These are phyloP conservation scores for Aegypius monachus DNA, from an alignment of 2,113 vertebrate genomes.

Conservation along the genomic window DNA sequence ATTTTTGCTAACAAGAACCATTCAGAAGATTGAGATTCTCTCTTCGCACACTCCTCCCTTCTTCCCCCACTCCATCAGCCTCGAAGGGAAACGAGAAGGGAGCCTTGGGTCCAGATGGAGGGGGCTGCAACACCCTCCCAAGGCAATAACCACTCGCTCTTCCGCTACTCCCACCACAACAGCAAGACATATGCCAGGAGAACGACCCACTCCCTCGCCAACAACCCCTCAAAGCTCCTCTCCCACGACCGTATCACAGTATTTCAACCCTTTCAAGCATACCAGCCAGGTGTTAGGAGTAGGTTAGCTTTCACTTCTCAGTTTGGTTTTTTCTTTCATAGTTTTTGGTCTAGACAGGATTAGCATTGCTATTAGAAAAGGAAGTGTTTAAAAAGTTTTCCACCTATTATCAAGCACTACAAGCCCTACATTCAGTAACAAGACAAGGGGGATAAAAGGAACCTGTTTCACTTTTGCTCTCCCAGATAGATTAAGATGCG, in stretches of 20 bases:
- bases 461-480: conserved; percentile 54
- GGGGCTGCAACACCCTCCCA: not conserved
- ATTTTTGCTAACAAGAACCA: no score
- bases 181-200: not conserved
- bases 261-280: conserved; percentile 31
- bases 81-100: not conserved
- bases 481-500: conserved; percentile 54
- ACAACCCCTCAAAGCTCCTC: not conserved
- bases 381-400: conserved; percentile 66
- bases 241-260: conserved; percentile 29
- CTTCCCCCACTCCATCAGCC: not conserved
- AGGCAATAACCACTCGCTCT: not conserved
- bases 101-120: not conserved
- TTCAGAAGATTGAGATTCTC: no score
- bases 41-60: not conserved
- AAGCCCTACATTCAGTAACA: conserved; percentile 85
- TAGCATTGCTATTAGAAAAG: conserved; percentile 77
- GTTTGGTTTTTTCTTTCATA: conserved; percentile 68
- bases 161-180: not conserved
- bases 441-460: conserved; percentile 66
- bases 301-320: conserved; percentile 53
- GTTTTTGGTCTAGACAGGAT: conserved; percentile 85
- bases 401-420: conserved; percentile 75
- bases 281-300: conserved; percentile 53
- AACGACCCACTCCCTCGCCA: not conserved